Base-by-base conservation (phyloP, 2,113 vertebrate genomes). In the Tor tambroides region DNA sequence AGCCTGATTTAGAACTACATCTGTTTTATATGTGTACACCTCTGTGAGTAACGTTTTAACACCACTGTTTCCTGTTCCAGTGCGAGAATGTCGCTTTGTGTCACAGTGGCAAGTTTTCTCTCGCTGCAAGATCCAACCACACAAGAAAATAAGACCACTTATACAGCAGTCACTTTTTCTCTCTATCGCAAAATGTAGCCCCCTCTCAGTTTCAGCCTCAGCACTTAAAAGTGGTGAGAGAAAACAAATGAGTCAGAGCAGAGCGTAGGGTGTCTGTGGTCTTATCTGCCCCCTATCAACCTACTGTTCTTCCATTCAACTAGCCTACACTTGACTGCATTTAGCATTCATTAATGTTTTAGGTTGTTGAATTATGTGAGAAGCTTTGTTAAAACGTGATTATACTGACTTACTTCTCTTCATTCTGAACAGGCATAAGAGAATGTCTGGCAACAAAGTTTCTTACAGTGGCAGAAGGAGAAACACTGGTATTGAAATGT, bases 401-500 rank as follows among this genome's bases (percentile, higher is more conserved):
- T 3, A 28, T 19, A 38, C 59, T 30, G 9, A 72, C 46, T 49
- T 5, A 11, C 14, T 38, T 43, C 15, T 85, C 10, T 67, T 87
- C 30, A 83, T 78, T 87, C 51, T 30, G 2, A 49, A 51, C 83
- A 92, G 91, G 90, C 7, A 75, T 90, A 90, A 30, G 83, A 92
- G 92, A 67, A 79, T 93, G 92, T 3, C 43, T 88, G 21, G 91
- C 90, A 0, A 32, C 69, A 32, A 78, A 86, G 26, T 88, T 46
- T 3, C 1, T 93, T 28, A 92, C 89, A 1, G 90, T 94, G 51
- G 56, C 30, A 19, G 80, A 93, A 83, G 95, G 95, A 14, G 35
- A 89, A 0, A 94, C 91, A 1, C 54, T 96, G 43, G 38, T 19
- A 6, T 30, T 96, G n/a, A 88, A 1, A 1, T 96, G 95, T 72